Evolutionary conservation across 2,797 vertebrate genomes (phyloP), one percentile per base, ranked within the genome.

Genomic region (Mustela erminea): DNA sequence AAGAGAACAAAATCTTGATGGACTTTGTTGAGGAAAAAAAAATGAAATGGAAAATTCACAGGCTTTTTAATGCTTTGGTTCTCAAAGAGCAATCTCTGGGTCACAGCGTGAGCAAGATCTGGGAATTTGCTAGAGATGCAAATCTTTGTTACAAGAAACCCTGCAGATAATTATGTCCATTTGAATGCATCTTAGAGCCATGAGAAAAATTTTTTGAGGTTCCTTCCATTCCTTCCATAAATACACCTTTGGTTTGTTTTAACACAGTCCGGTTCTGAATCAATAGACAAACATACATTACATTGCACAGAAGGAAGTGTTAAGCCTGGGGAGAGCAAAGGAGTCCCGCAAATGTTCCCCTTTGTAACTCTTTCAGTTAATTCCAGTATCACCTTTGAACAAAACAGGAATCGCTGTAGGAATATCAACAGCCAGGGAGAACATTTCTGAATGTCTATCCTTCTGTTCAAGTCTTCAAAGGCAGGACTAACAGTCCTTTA

Each of bases 1-100:
- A 96, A 96, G 56, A 84, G 58, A 7, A 7, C 38, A 93, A 97
- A 93, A 85, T 41, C 91, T 95, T 93, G 66, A 64, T 41, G 93
- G 35, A 1, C 49, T 92, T 93, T 87, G 38, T 29, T 90, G 41
- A 75, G 74, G 41, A 52, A 74, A 83, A 88, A 83, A 90, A 90
- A 75, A 54, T 15, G 18, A 32, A 21, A 38, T 46, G 25, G 21
- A 78, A 32, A 92, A 81, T 5, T 23, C 70, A 58, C 2, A 62
- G 14, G 8, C 17, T 38, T 72, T 62, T 32, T 15, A 43, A 72
- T 25, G 11, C 6, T 54, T 68, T 82, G 7, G 1, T 80, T 92
- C 84, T 92, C 46, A 75, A 78, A 80, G 38, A 68, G 5, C 32
- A 25, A 81, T 43, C 49, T 35, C 58, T 77, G 52, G 52, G 54